Evolutionary conservation across 2,113 vertebrate genomes (phyloP).

Genomic region (mouse (Mus musculus)): DNA sequence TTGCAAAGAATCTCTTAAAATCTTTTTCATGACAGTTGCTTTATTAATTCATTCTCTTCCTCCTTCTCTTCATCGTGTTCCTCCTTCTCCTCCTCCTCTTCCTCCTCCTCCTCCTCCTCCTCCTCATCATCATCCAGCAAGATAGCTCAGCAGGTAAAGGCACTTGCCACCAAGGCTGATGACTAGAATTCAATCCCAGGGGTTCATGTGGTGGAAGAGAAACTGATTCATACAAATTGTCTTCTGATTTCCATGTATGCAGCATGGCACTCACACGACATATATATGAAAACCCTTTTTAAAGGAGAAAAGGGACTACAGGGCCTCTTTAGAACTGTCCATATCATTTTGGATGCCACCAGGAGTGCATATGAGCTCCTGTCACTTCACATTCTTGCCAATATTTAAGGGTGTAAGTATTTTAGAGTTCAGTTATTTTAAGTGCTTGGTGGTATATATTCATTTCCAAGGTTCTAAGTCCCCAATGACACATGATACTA

Average conservation of each 20-base stretch:
- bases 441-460: neutral
- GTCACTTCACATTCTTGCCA: neutral
- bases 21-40: neutral
- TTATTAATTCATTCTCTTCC: too few species aligned
- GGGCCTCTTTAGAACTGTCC: neutral
- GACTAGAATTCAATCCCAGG: too few species aligned
- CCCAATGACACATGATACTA: neutral
- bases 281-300: too few species aligned
- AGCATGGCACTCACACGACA: neutral
- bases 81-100: rapidly evolving
- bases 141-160: neutral
- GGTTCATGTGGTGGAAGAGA: too few species aligned
- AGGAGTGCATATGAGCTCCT: neutral
- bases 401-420: neutral
- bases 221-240: neutral
- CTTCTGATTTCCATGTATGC: neutral
- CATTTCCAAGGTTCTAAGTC: neutral
- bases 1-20: neutral
- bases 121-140: too few species aligned
- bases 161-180: too few species aligned
- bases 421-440: neutral
- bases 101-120: too few species aligned
- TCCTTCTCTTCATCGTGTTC: too few species aligned
- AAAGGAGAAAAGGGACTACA: neutral
- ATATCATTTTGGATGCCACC: neutral